Base-by-base conservation (phyloP, 2,797 vertebrate species). In the Smutsia temminckii region DNA sequence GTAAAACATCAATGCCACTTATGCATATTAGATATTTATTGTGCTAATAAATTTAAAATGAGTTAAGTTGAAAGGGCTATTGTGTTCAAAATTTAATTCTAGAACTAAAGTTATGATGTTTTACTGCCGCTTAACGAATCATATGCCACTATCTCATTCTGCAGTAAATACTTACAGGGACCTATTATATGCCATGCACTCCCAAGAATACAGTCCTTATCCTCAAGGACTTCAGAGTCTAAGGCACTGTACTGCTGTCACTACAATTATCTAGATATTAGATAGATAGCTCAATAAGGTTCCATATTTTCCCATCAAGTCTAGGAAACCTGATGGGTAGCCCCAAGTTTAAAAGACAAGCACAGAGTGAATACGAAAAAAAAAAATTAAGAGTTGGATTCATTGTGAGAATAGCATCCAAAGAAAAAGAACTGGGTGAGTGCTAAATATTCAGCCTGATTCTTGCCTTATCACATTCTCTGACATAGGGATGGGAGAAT, bases 371-470 rank as follows among this genome's bases (percentile, higher is more conserved):
- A 93, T 86, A 78, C 34, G 59, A 51, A 90, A 89, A 95, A 90
- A 92, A 88, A 92, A 77, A 77, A 46, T 46, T 55, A 51, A 89
- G 64, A 94, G 74, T 91, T 97, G 95, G 88, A 97, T 94, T 97
- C 89, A 91, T 34, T 91, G 71, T 96, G 71, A 96, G 93, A 93
- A 95, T 20, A 89, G 89, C 91, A 96, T 94, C 86, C 95, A 97
- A 95, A 94, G 93, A 40, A 93, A 94, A 95, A 95, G 85, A 94
- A 61, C 86, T 96, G 95, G 94, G 86, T 85, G 93, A 96, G 83
- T 96, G 86, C 95, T 96, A 96, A 98, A 93, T 96, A 95, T 95
- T 96, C 96, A 95, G 88, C 83, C 93, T 95, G 95, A 95, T 95
- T 97, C 92, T 96, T 97, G 94, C 72, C 93, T 96, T 95, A 91